Conservation (phyloP, 2,797 vertebrate genomes). For the Eptatretus atami region DNA sequence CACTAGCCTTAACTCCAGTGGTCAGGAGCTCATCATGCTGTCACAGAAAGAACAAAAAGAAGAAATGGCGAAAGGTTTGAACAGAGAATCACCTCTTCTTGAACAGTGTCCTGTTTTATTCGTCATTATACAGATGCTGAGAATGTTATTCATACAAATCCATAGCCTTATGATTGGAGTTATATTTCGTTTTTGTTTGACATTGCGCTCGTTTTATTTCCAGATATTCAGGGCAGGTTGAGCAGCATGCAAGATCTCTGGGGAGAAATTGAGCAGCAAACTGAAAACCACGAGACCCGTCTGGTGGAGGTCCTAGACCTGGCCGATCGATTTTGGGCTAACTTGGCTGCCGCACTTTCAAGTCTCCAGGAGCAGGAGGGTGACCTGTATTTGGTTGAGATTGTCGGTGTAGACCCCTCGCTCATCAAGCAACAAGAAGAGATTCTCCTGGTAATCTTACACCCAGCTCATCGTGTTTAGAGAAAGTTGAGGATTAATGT, state of each 20-base stretch:
- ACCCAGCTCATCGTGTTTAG: not conserved
- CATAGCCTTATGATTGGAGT: no score
- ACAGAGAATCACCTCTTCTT: not conserved
- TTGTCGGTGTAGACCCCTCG: slow-evolving; percentile 78
- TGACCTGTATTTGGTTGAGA: slow-evolving; percentile 71
- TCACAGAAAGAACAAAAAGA: slow-evolving; percentile 45
- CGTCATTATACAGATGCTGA: no score
- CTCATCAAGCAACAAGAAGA: slow-evolving; percentile 97
- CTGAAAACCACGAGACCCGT: slow-evolving; percentile 62
- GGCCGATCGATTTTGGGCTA: slow-evolving; percentile 84
- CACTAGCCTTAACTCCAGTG: slow-evolving; percentile 46
- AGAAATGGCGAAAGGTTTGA: slow-evolving; percentile 59
- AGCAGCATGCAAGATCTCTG: slow-evolving; percentile 67
- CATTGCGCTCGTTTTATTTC: no score
- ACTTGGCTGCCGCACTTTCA: slow-evolving; percentile 66
- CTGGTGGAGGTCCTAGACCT: slow-evolving; percentile 73
- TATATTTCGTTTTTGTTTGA: no score
- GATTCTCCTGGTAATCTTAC: slow-evolving; percentile 14
- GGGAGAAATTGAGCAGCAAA: slow-evolving; percentile 77
- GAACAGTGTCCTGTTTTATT: no score
- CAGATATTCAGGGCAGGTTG: slow-evolving; percentile 21
- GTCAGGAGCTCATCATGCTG: slow-evolving; percentile 55
- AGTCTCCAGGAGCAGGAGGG: slow-evolving; percentile 81
- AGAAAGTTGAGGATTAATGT: not conserved
- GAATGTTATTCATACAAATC: no score